These are phyloP conservation scores for Lepus americanus DNA, from an alignment of 2,113 vertebrate species.

Conservation along the genomic window DNA sequence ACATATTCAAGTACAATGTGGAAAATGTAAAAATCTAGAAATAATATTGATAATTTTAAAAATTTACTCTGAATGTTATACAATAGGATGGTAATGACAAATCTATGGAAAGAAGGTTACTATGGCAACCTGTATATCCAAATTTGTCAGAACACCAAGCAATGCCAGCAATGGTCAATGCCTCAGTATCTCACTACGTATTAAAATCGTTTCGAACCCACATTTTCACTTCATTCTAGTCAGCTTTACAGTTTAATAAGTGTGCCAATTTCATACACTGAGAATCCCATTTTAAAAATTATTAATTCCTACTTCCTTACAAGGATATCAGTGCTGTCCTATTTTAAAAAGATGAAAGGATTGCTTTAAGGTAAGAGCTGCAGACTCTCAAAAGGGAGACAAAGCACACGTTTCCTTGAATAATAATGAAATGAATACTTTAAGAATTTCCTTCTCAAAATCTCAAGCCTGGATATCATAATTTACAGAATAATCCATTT, in stretches of 20 bases:
- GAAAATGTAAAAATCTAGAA: not conserved
- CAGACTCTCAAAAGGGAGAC: not conserved
- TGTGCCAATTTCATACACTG: not conserved
- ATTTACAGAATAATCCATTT: not conserved
- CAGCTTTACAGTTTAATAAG: not conserved
- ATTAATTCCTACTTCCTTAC: not conserved
- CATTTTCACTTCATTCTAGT: not conserved
- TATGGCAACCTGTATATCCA: not conserved
- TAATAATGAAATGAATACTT: slow-evolving; percentile 31
- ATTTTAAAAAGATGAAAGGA: slow-evolving; percentile 5
- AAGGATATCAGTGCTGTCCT: not conserved
- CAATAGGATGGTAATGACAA: not conserved
- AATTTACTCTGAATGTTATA: not conserved
- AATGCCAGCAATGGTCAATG: not conserved
- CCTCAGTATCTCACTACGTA: not conserved
- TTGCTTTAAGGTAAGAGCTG: not conserved
- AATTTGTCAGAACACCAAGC: slow-evolving; percentile 27
- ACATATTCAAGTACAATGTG: not conserved
- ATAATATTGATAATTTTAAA: not conserved
- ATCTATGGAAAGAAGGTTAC: no score
- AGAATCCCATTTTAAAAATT: slow-evolving; percentile 12
- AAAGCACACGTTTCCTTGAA: not conserved
- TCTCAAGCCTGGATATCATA: not conserved
- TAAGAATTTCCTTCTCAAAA: not conserved
- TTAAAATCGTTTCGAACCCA: not conserved